These are phyloP conservation scores for Piprites chloris DNA, from an alignment of 2,113 vertebrate species.

Conservation along the genomic window DNA sequence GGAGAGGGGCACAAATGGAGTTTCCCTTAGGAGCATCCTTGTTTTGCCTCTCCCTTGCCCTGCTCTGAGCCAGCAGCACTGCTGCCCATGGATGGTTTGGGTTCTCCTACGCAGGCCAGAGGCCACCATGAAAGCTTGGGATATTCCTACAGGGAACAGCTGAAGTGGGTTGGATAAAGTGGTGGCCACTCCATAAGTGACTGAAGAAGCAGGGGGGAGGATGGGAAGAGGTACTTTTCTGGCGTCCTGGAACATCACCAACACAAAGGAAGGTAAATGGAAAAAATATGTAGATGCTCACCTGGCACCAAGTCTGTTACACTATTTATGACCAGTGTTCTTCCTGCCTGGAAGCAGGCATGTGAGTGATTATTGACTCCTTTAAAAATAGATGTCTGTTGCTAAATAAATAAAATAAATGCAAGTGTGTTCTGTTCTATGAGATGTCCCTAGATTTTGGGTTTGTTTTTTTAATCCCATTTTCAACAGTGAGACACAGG, in stretches of 20 bases:
- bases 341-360: conserved; percentile 7
- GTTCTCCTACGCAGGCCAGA: fast-evolving
- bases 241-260: background rate
- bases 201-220: background rate
- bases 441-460: background rate
- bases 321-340: conserved; percentile 44
- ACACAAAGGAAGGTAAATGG: conserved; percentile 33
- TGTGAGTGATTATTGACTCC: conserved; percentile 18
- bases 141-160: fast-evolving
- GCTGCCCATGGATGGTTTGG: background rate
- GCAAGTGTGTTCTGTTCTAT: background rate
- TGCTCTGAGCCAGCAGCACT: background rate
- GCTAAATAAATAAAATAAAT: conserved; percentile 60
- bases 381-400: conserved; percentile 59
- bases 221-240: background rate
- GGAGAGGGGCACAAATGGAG: background rate
- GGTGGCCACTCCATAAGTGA: background rate
- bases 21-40: background rate
- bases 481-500: background rate
- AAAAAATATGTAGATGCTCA: conserved; percentile 50
- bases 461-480: background rate
- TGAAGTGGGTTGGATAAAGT: background rate
- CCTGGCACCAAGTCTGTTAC: conserved; percentile 7
- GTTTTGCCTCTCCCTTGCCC: background rate
- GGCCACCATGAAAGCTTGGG: fast-evolving